phyloP scores from a whole-genome alignment of 1,140 invertebrate species.

The Melitaea cinxia region DNA sequence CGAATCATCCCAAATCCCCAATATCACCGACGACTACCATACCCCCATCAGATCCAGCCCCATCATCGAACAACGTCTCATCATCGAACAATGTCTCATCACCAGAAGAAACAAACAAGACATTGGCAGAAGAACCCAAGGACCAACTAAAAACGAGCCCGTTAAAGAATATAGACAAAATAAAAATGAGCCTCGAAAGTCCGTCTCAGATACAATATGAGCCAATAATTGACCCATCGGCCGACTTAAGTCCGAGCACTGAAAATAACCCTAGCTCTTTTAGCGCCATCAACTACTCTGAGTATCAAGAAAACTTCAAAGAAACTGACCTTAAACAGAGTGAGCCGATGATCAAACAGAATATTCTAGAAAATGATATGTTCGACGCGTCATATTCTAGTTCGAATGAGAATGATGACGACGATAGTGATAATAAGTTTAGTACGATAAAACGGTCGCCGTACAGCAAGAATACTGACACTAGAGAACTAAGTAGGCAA shows the following conservation, averaged over 20 bases:
- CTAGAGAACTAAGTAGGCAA: slow-evolving; percentile 69
- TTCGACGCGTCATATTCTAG: slow-evolving; percentile 79
- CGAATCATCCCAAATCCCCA: slow-evolving; percentile 44
- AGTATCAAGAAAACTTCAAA: slow-evolving; percentile 55
- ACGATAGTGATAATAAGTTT: slow-evolving; percentile 85
- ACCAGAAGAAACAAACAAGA: slow-evolving; percentile 11
- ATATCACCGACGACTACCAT: slow-evolving; percentile 36
- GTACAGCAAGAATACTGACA: slow-evolving; percentile 81
- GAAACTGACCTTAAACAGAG: slow-evolving; percentile 65
- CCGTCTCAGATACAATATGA: slow-evolving; percentile 80
- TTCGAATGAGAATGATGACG: slow-evolving; percentile 82
- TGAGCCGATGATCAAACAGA: slow-evolving; percentile 80
- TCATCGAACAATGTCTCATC: too few species aligned
- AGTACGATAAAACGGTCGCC: slow-evolving; percentile 87
- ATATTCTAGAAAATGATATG: slow-evolving; percentile 80
- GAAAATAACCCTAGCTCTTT: slow-evolving; percentile 68
- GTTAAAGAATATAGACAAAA: slow-evolving; percentile 79
- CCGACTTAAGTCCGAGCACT: slow-evolving; percentile 71
- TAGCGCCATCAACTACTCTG: slow-evolving; percentile 60
- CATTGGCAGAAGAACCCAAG: slow-evolving; percentile 38
- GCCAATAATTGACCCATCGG: slow-evolving; percentile 68
- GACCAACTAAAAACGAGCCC: slow-evolving; percentile 70
- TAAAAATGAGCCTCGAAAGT: slow-evolving; percentile 76
- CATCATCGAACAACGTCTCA: too few species aligned
- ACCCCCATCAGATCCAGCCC: background rate